Evolutionary conservation across 1,140 invertebrate genomes (phyloP).

Genomic region (Dysdera silvatica): DNA sequence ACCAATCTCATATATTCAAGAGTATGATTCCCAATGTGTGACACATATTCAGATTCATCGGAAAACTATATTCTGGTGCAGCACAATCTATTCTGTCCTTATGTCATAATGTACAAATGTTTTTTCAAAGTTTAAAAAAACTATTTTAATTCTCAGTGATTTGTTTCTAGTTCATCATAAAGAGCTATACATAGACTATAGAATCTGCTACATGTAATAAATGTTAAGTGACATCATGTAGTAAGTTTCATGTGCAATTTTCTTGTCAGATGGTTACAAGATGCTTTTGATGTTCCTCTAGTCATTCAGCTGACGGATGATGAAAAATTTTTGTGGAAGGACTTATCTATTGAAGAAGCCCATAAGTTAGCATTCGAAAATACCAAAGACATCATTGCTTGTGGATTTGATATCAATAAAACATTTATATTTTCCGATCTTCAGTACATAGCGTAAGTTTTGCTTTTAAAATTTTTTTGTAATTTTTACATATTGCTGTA

Average conservation of each 20-base stretch:
- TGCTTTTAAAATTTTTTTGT: not conserved
- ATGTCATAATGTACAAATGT: no score
- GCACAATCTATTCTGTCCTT: no score
- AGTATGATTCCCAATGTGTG: no score
- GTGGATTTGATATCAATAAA: conserved; percentile 91
- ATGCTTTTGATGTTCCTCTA: conserved; percentile 92
- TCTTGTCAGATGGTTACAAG: conserved; percentile 82
- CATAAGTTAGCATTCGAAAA: conserved; percentile 79
- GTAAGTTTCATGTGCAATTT: not conserved
- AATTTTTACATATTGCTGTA: not conserved
- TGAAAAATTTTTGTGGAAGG: conserved; percentile 97
- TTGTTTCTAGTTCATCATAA: no score
- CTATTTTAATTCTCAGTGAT: no score
- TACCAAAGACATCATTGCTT: conserved; percentile 95
- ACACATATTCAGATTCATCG: no score
- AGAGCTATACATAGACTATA: no score
- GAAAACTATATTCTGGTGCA: no score
- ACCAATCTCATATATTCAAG: no score
- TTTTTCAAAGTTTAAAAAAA: no score
- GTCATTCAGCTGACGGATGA: conserved; percentile 97
- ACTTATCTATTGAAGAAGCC: conserved; percentile 81
- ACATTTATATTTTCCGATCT: conserved; percentile 97
- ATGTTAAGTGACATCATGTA: no score
- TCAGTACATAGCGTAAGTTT: conserved; percentile 78
- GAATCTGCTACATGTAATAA: no score